phyloP scores from a whole-genome alignment of 2,113 vertebrate genomes.

The Scopus umbretta region DNA sequence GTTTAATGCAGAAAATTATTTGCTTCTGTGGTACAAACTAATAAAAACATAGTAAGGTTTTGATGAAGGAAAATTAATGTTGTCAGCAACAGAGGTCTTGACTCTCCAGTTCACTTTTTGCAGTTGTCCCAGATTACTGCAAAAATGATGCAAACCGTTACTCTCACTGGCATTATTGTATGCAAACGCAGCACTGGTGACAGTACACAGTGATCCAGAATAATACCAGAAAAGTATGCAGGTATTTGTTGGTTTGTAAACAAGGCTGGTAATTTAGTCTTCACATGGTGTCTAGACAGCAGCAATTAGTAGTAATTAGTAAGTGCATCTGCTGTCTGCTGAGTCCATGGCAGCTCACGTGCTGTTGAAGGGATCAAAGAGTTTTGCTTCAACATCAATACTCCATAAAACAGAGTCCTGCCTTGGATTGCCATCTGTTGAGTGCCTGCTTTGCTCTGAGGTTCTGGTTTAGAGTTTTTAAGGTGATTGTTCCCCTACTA shows the following conservation, averaged over 20 bases:
- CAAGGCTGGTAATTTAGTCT: slow-evolving; percentile 10
- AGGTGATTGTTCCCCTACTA: background rate
- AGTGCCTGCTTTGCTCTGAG: background rate
- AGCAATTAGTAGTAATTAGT: slow-evolving; percentile 53
- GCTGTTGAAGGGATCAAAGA: background rate
- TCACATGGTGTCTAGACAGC: slow-evolving; percentile 57
- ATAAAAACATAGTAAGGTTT: background rate
- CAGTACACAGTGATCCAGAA: background rate
- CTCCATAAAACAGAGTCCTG: background rate
- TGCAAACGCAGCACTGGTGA: background rate
- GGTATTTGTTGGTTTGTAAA: slow-evolving; percentile 37
- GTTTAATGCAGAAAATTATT: background rate
- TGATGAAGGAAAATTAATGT: background rate
- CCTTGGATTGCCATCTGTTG: background rate
- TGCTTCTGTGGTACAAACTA: background rate
- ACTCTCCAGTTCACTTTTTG: background rate
- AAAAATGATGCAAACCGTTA: background rate
- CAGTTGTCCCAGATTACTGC: background rate
- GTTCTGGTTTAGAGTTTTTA: background rate
- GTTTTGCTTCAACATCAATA: background rate
- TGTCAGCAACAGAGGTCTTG: background rate
- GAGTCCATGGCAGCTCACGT: background rate
- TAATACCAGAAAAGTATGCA: background rate
- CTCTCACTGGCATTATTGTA: background rate
- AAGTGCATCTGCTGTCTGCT: slow-evolving; percentile 48